Percentiles rank a stretch among this genome's conserved stretches.
Conservation (phyloP, 2,888 invertebrate species). For the Napeogenes sylphis region DNA sequence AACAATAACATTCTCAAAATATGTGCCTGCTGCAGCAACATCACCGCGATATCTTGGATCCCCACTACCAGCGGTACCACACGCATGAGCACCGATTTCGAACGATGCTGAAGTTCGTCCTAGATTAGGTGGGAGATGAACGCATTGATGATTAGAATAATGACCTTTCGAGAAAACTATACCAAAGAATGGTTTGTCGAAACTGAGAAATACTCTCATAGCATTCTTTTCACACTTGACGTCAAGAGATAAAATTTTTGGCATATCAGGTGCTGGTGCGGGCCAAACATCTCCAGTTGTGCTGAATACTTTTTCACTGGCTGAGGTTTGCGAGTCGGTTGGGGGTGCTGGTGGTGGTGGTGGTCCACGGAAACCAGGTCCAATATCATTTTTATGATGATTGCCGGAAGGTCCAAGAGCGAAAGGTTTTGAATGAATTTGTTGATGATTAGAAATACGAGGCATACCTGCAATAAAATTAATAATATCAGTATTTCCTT, state of each 20-base stretch:
- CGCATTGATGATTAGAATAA: slow-evolving; percentile 94
- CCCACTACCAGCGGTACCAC: slow-evolving; percentile 94
- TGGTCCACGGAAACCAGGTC: slow-evolving; percentile 85
- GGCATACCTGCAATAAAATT: slow-evolving; percentile 59
- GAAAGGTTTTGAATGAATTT: slow-evolving; percentile 70
- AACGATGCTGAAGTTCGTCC: slow-evolving; percentile 92
- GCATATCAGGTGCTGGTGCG: slow-evolving; percentile 91
- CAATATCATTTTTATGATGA: slow-evolving; percentile 71
- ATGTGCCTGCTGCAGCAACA: slow-evolving; percentile 93
- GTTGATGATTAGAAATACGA: slow-evolving; percentile 72
- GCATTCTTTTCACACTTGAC: slow-evolving; percentile 96
- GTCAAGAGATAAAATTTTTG: slow-evolving; percentile 93
- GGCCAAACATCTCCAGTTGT: slow-evolving; percentile 90
- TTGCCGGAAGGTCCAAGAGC: slow-evolving; percentile 66
- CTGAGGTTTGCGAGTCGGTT: slow-evolving; percentile 74
- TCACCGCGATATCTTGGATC: slow-evolving; percentile 95
- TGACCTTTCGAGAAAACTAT: slow-evolving; percentile 97
- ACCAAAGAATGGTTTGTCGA: slow-evolving; percentile 96
- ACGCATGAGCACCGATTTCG: slow-evolving; percentile 93
- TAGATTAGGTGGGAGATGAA: slow-evolving; percentile 91
- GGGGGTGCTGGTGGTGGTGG: slow-evolving; percentile 72
- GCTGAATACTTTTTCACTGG: slow-evolving; percentile 79
- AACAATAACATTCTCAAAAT: slow-evolving; percentile 95
- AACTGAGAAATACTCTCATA: slow-evolving; percentile 96
- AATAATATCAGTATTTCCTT: slow-evolving; percentile 3